Evolutionary conservation across 2,113 vertebrate genomes (phyloP).

Genomic region (Equus przewalskii): DNA sequence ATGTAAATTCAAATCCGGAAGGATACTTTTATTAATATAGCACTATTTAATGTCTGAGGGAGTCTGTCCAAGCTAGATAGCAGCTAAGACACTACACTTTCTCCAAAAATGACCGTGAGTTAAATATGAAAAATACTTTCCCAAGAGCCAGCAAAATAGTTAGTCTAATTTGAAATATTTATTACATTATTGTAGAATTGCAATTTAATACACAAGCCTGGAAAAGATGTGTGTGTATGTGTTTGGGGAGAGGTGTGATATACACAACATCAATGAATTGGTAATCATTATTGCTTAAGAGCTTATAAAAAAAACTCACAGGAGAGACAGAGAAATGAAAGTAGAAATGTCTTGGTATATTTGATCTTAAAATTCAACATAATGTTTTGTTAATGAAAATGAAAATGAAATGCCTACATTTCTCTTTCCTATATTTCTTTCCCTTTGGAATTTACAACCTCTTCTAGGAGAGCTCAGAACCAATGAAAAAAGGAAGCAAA

Average conservation of each 20-base stretch:
- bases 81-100: not conserved
- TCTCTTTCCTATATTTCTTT: not conserved
- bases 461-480: conserved; percentile 36
- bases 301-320: not conserved
- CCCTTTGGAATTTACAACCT: not conserved
- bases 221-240: not conserved
- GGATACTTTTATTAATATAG: not conserved
- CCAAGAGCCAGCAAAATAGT: not conserved
- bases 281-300: not conserved
- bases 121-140: conserved; percentile 23
- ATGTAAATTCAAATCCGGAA: not conserved
- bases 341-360: not conserved
- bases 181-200: not conserved
- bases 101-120: not conserved
- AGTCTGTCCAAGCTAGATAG: not conserved
- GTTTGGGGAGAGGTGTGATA: not conserved
- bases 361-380: conserved; percentile 43
- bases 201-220: not conserved
- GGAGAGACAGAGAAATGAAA: not conserved
- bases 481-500: conserved; percentile 46
- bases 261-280: not conserved
- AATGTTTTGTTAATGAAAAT: conserved; percentile 51
- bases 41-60: not conserved
- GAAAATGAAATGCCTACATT: conserved; percentile 23
- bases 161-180: conserved; percentile 4